Evolutionary conservation across 2,113 vertebrate genomes (phyloP), one percentile per base, ranked within the genome.

Genomic region (Pelvicachromis taeniatus): DNA sequence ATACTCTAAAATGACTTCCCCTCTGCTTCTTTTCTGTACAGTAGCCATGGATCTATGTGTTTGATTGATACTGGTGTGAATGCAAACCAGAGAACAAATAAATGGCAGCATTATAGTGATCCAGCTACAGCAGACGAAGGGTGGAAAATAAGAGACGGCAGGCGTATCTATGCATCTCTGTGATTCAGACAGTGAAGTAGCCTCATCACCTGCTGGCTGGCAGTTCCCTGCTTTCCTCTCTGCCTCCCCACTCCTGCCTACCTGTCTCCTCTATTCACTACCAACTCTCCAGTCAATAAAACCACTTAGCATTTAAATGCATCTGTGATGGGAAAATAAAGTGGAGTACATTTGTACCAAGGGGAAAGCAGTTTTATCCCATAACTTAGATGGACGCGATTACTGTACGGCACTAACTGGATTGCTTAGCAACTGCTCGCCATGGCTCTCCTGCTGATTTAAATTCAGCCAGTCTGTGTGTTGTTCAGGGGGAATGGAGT

Each of bases 221-320:
- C 88, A 86, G 77, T 12, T 87, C 86, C 53, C 59, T 16, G 35
- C 80, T 88, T 23, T 75, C 83, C 78, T 77, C 84, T 14, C 54
- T 55, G 21, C 61, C 85, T 40, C 48, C 77, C 84, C 54, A 40
- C 70, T 82, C 78, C 53, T 80, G 29, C 45, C 40, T 91, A 93
- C 87, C 89, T 78, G 91, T 89, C 90, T 88, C 83, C 88, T 89
- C 89, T 48, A 77, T 85, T 91, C 91, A 90, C 87, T 29, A 79
- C 79, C 65, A 80, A 86, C 88, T 92, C 89, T 89, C 80, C 88
- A 91, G 92, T 95, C 95, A 95, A 95, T 94, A 92, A 95, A 95
- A 92, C 88, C 92, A 93, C 92, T 95, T 92, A 94, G 90, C 83
- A 94, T 94, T 94, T 93, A 94, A 94, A 95, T 94, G 94, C 90